Base-by-base conservation (phyloP, 2,797 vertebrate species). In the Typhlichthys eigenmanni region DNA sequence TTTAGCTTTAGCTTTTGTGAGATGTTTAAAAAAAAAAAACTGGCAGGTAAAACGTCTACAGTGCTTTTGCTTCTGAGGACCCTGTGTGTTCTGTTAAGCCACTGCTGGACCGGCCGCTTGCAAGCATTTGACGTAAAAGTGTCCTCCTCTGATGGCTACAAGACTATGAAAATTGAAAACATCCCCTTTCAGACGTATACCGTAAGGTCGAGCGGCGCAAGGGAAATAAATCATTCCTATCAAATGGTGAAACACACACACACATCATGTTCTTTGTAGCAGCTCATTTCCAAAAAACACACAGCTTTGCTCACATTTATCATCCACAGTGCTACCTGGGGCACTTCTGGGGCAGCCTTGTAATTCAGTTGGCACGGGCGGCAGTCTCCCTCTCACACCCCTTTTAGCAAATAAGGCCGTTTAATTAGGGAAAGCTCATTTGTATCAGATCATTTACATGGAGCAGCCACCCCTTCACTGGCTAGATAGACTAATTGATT, bases 341-440 rank as follows among this genome's bases (percentile, higher is more conserved):
- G 87, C 82, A 2, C 78, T 80, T 14, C 64, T 8, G 74, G 64
- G 75, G 75, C 72, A 71, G 65, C 81, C 60, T 32, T 51, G 64
- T 63, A 53, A 87, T 84, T 85, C 75, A 80, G 73, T 70, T 69
- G 72, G 78, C 60, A 78, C 61, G 52, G 46, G 62, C 52, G 38
- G 73, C 75, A 81, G 19, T 72, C 74, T 78, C 72, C 71, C 68
- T 81, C 75, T 85, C 82, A 83, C 86, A 86, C 85, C 82, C 79
- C 81, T 87, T 91, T 92, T 87, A 88, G 85, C 87, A 87, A 91
- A 91, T 88, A 81, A 89, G 87, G 87, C 79, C 74, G 78, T 91
- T 90, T 91, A 90, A 93, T 92, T 92, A 91, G 89, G 81, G 86
- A 90, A 90, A 86, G 83, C 87, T 91, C 80, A 90, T 92, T 92